Evolutionary conservation across 2,888 invertebrate species (phyloP), one percentile per base, ranked within the genome.

Genomic region (Yponomeuta evonymella): DNA sequence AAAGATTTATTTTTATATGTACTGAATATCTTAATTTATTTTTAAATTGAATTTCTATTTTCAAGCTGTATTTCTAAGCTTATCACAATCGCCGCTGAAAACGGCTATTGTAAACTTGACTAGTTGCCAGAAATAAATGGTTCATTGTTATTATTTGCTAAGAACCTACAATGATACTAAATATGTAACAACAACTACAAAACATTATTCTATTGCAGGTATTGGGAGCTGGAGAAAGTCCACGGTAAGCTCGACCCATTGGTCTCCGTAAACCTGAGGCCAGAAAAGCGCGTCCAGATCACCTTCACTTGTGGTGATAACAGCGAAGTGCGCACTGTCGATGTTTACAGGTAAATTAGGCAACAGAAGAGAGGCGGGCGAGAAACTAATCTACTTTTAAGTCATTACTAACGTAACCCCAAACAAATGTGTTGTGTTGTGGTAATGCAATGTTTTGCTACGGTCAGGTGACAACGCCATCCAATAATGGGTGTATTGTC

Each of bases 181-280:
- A 33, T 36, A 3, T 29, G 9, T 23, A 10, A 36, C 67, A 66
- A 30, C 0, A 23, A 15, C 6, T 11, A 66, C 67, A 43, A 58
- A 58, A 58, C 15, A 15, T 58, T 58, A 4, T 58, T 15, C 15
- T 51, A 23, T 70, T 89, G 33, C 87, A 96, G 96, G 83, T 97
- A 96, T 84, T 94, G 94, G 82, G 97, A 98, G 86, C 91, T 98
- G 75, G 94, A 97, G 66, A 94, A 94, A 67, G 95, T 96, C 74
- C 97, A 98, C 85, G 98, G 98, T 70, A 95, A 97, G 86, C 93
- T 98, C 72, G 96, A 98, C 87, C 98, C 98, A 0, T 90, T 98
- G 77, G 97, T 97, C 71, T 96, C 97, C 75, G 95, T 98, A 67
- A 96, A 97, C 90, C 93, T 98, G 77, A 93, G 96, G 81, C 96